A percentile compares a stretch with the other conserved stretches of the same genome.
Conservation (phyloP, 1,140 invertebrate genomes). For the Vanessa atalanta region DNA sequence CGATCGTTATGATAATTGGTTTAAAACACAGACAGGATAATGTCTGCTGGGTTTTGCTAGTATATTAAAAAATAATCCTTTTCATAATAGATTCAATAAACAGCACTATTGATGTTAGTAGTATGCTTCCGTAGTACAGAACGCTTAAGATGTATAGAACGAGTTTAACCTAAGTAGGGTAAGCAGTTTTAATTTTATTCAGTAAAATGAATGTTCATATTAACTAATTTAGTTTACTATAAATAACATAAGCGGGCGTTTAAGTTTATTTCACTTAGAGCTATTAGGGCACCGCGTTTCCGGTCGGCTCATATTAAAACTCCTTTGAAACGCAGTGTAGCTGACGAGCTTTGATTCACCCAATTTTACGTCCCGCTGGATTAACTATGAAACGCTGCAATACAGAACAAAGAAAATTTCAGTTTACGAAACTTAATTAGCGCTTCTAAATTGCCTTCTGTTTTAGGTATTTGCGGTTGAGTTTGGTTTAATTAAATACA, state of each 20-base stretch:
- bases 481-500: conserved; percentile 19
- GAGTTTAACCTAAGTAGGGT: too few species aligned
- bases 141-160: too few species aligned
- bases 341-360: conserved; percentile 58
- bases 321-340: conserved; percentile 43
- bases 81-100: too few species aligned
- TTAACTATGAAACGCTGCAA: conserved; percentile 47
- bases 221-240: conserved; percentile 12
- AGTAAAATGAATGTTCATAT: background rate
- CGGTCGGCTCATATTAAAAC: conserved; percentile 33
- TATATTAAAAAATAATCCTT: too few species aligned
- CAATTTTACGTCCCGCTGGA: conserved; percentile 58
- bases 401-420: conserved; percentile 60
- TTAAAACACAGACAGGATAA: too few species aligned
- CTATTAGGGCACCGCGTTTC: conserved; percentile 18
- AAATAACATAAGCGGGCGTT: conserved; percentile 9
- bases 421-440: conserved; percentile 54
- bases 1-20: too few species aligned
- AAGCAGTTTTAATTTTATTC: background rate
- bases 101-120: too few species aligned
- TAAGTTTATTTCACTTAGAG: conserved; percentile 28
- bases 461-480: conserved; percentile 24
- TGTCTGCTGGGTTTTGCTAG: too few species aligned
- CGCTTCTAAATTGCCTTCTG: conserved; percentile 35
- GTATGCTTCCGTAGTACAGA: too few species aligned